Evolutionary conservation across 2,797 vertebrate genomes (phyloP).

Genomic region (Macrochelys suwanniensis): DNA sequence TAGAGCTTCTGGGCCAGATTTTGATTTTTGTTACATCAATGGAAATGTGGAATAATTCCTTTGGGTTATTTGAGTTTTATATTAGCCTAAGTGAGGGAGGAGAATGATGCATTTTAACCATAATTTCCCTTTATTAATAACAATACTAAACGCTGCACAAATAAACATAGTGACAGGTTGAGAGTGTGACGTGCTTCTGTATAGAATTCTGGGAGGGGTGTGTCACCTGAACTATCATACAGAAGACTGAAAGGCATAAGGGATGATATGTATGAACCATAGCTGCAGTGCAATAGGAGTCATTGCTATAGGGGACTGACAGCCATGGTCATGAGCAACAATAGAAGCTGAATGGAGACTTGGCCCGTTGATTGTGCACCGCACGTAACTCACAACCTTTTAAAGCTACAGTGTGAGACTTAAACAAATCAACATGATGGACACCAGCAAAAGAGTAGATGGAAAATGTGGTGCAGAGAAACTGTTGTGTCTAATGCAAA

Average conservation of each 20-base stretch:
- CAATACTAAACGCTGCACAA: neutral
- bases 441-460: neutral
- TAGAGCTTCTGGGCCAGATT: neutral
- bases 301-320: neutral
- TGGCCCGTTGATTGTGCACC: neutral
- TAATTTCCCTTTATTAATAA: neutral
- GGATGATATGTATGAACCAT: accelerated
- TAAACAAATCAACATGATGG: neutral
- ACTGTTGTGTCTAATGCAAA: neutral
- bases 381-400: neutral
- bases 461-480: neutral
- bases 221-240: neutral
- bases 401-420: neutral
- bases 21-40: neutral
- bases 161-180: accelerated
- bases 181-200: neutral
- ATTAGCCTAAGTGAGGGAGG: neutral
- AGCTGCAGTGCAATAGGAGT: accelerated
- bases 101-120: neutral
- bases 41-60: neutral
- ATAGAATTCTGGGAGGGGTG: neutral
- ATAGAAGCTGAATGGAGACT: neutral
- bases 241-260: neutral
- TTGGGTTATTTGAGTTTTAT: neutral
- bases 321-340: neutral